These are phyloP conservation scores for Halcyon senegalensis DNA, from an alignment of 2,113 vertebrate species.

Conservation along the genomic window DNA sequence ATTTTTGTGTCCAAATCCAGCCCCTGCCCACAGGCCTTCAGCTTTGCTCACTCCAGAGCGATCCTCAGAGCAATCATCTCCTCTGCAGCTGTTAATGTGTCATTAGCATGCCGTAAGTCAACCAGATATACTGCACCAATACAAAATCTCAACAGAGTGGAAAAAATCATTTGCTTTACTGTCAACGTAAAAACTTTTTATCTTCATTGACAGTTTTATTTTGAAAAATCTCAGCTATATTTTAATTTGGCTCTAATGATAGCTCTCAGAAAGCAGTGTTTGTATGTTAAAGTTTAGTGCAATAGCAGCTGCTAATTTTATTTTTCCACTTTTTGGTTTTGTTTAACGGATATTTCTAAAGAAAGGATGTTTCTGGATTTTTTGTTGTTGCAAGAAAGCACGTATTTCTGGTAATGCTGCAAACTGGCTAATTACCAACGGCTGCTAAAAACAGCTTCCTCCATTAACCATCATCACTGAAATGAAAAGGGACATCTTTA, in stretches of 20 bases:
- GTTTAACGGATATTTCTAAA: conserved; percentile 54
- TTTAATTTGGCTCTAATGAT: conserved; percentile 73
- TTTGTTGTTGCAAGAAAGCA: not conserved
- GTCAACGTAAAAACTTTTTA: conserved; percentile 72
- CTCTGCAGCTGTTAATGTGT: conserved; percentile 58
- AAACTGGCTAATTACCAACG: conserved; percentile 32
- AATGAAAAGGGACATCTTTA: not conserved
- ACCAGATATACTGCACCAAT: conserved; percentile 59
- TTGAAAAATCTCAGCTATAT: conserved; percentile 68
- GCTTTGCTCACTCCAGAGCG: conserved; percentile 4
- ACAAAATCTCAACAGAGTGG: conserved; percentile 65
- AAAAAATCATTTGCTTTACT: conserved; percentile 72
- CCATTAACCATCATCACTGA: not conserved
- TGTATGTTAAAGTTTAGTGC: conserved; percentile 51
- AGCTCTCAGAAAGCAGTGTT: conserved; percentile 58
- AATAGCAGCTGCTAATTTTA: conserved; percentile 50
- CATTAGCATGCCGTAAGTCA: conserved; percentile 63
- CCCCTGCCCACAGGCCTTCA: not conserved
- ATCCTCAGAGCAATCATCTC: conserved; percentile 25
- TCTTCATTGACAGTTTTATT: conserved; percentile 76
- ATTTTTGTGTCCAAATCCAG: not conserved
- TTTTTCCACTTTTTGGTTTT: conserved; percentile 34
- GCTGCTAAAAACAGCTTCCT: conserved; percentile 20
- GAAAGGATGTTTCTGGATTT: not conserved
- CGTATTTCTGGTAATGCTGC: not conserved